Percentiles rank a stretch among this genome's conserved stretches.
These are phyloP conservation scores for Dermolepida albohirtum DNA, from an alignment of 2,888 invertebrate species.

Conservation along the genomic window DNA sequence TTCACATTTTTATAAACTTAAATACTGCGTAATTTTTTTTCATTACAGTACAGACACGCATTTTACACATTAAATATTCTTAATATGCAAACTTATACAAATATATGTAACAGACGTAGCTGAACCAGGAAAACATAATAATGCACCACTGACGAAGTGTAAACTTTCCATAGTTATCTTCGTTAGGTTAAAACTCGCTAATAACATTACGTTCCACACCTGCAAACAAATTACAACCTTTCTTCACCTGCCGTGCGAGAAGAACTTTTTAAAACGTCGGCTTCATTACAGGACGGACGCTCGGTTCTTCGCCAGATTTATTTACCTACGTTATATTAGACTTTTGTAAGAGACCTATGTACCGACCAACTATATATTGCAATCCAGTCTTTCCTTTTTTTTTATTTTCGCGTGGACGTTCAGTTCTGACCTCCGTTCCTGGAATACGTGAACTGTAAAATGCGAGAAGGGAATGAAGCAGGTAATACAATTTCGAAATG, in stretches of 20 bases:
- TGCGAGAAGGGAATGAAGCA: constrained; percentile 23
- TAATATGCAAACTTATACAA: no score
- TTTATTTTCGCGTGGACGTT: constrained; percentile 8
- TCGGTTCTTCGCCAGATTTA: constrained; percentile 5
- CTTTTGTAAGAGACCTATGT: constrained; percentile 11
- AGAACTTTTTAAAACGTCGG: not conserved
- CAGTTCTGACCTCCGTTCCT: constrained; percentile 26
- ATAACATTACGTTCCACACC: constrained; percentile 5
- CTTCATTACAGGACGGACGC: constrained; percentile 11
- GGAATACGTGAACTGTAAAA: constrained; percentile 25
- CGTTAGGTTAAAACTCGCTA: constrained; percentile 1
- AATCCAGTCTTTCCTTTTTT: constrained; percentile 7
- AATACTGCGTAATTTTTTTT: no score
- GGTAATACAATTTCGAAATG: constrained; percentile 30
- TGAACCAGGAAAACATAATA: no score
- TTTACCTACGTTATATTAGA: constrained; percentile 14
- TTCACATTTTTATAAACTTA: no score
- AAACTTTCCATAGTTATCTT: not conserved
- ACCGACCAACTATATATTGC: constrained; percentile 25
- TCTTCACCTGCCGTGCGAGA: not conserved
- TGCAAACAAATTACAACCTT: constrained; percentile 25
- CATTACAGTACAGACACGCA: no score
- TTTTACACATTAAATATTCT: no score
- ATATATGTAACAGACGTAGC: no score
- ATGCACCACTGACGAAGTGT: no score